phyloP scores from a whole-genome alignment of 2,113 vertebrate genomes.

The Amphiprion percula region DNA sequence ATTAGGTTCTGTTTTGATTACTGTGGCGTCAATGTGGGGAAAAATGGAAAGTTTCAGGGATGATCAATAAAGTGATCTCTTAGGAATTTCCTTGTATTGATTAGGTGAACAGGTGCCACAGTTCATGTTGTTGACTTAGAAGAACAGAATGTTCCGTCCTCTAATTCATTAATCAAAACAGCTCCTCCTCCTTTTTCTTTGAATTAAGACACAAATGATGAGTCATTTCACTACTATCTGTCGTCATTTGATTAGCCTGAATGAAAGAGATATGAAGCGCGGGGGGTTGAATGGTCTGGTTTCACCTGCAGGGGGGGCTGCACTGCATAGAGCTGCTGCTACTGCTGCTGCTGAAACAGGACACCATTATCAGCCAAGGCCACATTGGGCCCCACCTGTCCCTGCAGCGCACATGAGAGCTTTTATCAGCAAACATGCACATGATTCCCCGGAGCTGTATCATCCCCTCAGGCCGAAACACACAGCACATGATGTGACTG shows the following conservation, averaged over 20 bases:
- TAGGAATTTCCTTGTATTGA: neutral
- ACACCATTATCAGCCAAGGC: constrained; percentile 66
- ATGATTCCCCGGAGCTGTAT: constrained; percentile 36
- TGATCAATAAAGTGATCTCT: neutral
- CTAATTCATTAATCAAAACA: neutral
- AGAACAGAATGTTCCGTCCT: neutral
- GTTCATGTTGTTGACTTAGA: neutral
- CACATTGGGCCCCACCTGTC: constrained; percentile 61
- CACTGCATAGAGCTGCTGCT: neutral
- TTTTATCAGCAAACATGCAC: constrained; percentile 51
- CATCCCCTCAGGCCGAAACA: constrained; percentile 15
- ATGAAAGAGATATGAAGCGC: neutral
- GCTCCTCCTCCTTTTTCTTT: neutral
- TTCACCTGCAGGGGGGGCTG: constrained; percentile 52
- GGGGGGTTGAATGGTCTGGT: accelerated
- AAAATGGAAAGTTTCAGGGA: neutral
- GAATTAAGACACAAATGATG: neutral
- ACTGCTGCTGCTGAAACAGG: constrained; percentile 35
- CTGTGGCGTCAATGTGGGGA: neutral
- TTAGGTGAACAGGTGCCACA: neutral
- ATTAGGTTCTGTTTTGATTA: neutral
- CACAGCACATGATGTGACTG: constrained; percentile 18
- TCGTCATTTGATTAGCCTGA: constrained; percentile 2
- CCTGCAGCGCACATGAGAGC: neutral
- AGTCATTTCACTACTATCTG: constrained; percentile 10